Conservation (phyloP, 1,140 invertebrate species). For the Samia ricini region DNA sequence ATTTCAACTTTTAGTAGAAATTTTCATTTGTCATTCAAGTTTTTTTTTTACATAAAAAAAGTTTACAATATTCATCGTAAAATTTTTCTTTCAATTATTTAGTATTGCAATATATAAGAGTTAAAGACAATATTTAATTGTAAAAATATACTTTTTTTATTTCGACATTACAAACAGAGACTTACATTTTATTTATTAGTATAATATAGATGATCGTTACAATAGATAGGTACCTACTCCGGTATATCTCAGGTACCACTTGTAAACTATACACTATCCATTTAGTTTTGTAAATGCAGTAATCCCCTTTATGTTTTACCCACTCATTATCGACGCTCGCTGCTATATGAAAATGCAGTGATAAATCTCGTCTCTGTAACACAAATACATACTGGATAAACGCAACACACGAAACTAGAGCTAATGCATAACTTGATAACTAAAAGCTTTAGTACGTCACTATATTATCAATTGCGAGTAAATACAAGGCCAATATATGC, state of each 20-base stretch:
- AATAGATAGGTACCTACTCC: no score
- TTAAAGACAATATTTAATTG: no score
- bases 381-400: constrained; percentile 42
- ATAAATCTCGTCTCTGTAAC: constrained; percentile 37
- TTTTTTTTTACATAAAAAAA: no score
- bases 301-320: not conserved
- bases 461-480: constrained; percentile 18
- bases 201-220: no score
- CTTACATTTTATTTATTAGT: no score
- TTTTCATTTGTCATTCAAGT: no score
- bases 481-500: constrained; percentile 23
- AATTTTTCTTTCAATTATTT: no score
- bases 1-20: no score
- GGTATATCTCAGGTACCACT: not conserved
- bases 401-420: constrained; percentile 29
- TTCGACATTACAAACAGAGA: no score
- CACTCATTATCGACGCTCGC: constrained; percentile 8
- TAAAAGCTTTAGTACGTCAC: constrained; percentile 53
- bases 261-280: not conserved
- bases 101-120: no score
- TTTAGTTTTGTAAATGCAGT: constrained; percentile 4
- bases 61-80: no score
- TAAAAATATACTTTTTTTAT: no score
- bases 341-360: constrained; percentile 28
- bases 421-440: constrained; percentile 55